Base-by-base conservation (phyloP, 2,797 vertebrate species). In the Phoxinus dragarum region DNA sequence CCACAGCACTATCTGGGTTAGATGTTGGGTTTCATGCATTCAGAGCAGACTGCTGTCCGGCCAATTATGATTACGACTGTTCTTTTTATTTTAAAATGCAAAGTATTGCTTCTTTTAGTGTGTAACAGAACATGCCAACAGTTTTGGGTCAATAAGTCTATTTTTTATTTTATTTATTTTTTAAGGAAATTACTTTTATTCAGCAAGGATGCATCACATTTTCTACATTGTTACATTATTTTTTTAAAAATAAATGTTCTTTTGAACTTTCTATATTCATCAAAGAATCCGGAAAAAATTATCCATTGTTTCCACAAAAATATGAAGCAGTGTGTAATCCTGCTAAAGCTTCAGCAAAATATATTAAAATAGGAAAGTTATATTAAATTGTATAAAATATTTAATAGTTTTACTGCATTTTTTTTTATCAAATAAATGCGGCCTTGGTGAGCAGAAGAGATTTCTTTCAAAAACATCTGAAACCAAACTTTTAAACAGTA, bases 61-160 rank as follows among this genome's bases (percentile, higher is more conserved):
- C 59, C 59, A 83, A 54, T 76, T 23, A 27, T 82, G 17, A 72
- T 44, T 27, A 27, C 3, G 6, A 66, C 59, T 42, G 14, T 82
- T 64, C 3, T 8, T 36, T 72, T 49, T 27, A 27, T 67, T 76
- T 75, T 83, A 17, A 59, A 59, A 16, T 40, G 6, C 34, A 76
- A 12, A 9, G 34, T 76, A 52, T 54, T 21, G 61, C 61, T 49
- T 31, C 19, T 61, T 47, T 66, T 23, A 59, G 2, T 68, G 21
- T 49, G 42, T 66, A 31, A 67, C 17, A 80, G 27, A 80, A 67
- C 31, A 80, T 80, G 61, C 61, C 76, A 79, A 64, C n/a, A 64
- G 16, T 64, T 44, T 21, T 27, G 38, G 40, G 38, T 40, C 21
- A 56, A 34, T 14, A 52, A 36, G 19, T 36, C 4, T 16, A 1